Conservation (phyloP, 2,113 vertebrate species). For the Malurus alboscapulatus region DNA sequence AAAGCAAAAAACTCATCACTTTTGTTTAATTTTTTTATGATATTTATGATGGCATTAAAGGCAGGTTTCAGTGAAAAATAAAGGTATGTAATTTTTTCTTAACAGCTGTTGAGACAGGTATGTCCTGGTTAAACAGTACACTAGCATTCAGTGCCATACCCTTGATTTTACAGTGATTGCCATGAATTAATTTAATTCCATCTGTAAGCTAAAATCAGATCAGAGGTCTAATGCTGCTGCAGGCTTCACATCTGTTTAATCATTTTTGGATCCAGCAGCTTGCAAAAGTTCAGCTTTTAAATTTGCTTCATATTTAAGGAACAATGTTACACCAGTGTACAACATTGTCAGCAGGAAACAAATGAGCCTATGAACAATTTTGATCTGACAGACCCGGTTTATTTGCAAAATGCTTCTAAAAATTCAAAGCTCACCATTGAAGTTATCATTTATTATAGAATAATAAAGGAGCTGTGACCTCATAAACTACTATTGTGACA, state of each 20-base stretch:
- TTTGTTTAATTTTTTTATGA: conserved; percentile 50
- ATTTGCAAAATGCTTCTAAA: conserved; percentile 4
- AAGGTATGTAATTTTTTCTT: conserved; percentile 40
- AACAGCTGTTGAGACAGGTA: conserved; percentile 66
- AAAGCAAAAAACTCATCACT: neutral
- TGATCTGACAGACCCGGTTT: neutral
- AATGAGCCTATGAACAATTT: neutral
- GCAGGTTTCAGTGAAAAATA: conserved; percentile 56
- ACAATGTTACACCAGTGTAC: conserved; percentile 12
- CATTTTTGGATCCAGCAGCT: conserved; percentile 69
- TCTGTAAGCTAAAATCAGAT: conserved; percentile 76
- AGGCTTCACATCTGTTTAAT: conserved; percentile 77
- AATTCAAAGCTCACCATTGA: neutral
- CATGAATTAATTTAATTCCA: conserved; percentile 73
- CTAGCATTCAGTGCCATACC: conserved; percentile 53
- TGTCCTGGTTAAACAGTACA: conserved; percentile 43
- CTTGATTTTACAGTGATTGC: conserved; percentile 69
- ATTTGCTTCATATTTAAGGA: conserved; percentile 69
- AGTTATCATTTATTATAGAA: neutral
- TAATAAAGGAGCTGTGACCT: neutral
- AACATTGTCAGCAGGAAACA: neutral
- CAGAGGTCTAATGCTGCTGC: conserved; percentile 74
- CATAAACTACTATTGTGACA: neutral
- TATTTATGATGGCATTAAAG: conserved; percentile 44
- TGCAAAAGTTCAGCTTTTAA: conserved; percentile 71